Percentiles rank a stretch among this genome's conserved stretches.
Conservation (phyloP, 2,113 vertebrate genomes). For the Percopsis transmontana region DNA sequence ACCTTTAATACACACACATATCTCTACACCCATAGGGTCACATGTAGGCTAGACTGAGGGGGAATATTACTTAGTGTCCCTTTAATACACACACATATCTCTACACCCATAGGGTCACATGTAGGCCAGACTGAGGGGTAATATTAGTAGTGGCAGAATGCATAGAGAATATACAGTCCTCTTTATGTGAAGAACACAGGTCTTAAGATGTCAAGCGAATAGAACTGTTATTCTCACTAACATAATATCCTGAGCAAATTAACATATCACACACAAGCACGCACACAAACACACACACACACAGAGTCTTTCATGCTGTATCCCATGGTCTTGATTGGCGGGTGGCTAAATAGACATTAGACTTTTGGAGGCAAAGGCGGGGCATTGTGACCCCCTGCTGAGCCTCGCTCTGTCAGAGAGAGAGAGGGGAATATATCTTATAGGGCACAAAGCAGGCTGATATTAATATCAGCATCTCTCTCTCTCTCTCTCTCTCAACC, state of each 20-base stretch:
- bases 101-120: too few relatives aligned
- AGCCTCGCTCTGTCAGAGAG: conserved; percentile 28
- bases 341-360: conserved; percentile 63
- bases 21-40: too few relatives aligned
- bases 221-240: neutral
- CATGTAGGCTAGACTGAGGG: too few relatives aligned
- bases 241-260: neutral
- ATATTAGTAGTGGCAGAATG: too few relatives aligned
- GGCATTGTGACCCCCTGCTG: conserved; percentile 41
- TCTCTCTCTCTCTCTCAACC: conserved; percentile 34
- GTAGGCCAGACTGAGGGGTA: too few relatives aligned
- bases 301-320: conserved; percentile 17
- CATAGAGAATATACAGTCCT: neutral
- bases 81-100: too few relatives aligned
- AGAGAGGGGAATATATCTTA: conserved; percentile 7
- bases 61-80: too few relatives aligned
- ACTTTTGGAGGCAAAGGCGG: conserved; percentile 51
- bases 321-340: conserved; percentile 62
- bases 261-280: neutral
- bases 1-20: too few relatives aligned
- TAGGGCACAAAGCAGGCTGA: neutral
- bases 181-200: neutral
- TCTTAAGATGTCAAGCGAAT: neutral
- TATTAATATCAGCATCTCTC: conserved; percentile 9
- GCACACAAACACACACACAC: conserved; percentile 4